Conservation (phyloP, 2,113 vertebrate species). For the Nannobrachium achirus region DNA sequence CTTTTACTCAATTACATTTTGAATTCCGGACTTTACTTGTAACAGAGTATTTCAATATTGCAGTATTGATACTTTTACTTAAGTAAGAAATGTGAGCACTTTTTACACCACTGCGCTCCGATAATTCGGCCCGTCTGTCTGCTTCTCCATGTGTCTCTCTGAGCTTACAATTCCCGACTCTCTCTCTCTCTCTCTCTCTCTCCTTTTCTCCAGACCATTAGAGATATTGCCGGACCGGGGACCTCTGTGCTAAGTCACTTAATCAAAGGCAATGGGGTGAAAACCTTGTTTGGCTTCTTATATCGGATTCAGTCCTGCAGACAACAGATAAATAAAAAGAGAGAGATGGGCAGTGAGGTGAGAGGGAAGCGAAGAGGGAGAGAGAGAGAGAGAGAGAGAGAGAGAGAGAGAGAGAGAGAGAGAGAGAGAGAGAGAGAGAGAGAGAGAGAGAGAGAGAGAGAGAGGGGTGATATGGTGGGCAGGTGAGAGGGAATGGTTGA, state of each 20-base stretch:
- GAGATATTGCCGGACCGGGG: conserved; percentile 94
- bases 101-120: too few species aligned
- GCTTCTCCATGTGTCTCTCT: conserved; percentile 50
- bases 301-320: conserved; percentile 98
- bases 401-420: background rate
- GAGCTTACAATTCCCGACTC: too few species aligned
- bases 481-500: background rate
- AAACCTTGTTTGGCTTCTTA: conserved; percentile 97
- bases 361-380: conserved; percentile 6
- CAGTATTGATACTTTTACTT: too few species aligned
- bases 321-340: conserved; percentile 79
- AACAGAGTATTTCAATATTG: too few species aligned
- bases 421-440: conserved; percentile 46
- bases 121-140: conserved; percentile 61
- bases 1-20: too few species aligned
- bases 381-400: conserved; percentile 40
- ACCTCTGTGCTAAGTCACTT: conserved; percentile 97
- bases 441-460: conserved; percentile 53
- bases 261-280: conserved; percentile 99
- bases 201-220: conserved; percentile 94
- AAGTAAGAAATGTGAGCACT: too few species aligned
- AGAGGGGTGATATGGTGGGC: conserved; percentile 33
- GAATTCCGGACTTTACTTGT: too few species aligned
- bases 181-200: background rate
- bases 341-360: conserved; percentile 40